Evolutionary conservation across 2,888 invertebrate species (phyloP), one percentile per base, ranked within the genome.

Genomic region (Brenthis daphne): DNA sequence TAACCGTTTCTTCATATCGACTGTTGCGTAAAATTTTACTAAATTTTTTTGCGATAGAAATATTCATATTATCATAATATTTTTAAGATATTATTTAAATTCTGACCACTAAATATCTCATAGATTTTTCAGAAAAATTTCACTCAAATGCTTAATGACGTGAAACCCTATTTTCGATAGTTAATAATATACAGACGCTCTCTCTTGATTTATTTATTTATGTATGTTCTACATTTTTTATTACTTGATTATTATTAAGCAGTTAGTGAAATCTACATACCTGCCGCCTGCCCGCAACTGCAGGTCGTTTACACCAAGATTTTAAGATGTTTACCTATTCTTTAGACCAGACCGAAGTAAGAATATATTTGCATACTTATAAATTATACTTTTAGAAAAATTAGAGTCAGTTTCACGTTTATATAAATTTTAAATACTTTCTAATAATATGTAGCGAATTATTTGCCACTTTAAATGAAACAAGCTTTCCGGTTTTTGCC

Each of bases 211-310:
- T 43, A 43, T 43, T 78, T 82, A 81, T 85, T 82, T 81, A 83
- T 80, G 78, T 76, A 79, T 80, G 84, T 85, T 82, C 85, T 76
- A 86, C 82, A 85, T 85, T 81, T 84, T 77, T 79, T 80, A 80
- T 80, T 78, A 78, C 73, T 73, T 75, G 76, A 80, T 80, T 82
- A 83, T 81, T 81, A 82, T 81, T 81, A 82, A 80, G 75, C 74
- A 74, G 72, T 76, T 63, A 54, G 63, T 43, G 81, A 81, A 82
- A 79, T 80, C 77, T 67, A 77, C 77, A 70, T 74, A 76, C 76
- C 74, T 78, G 77, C 72, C 75, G 77, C 37, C 37, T 6, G 37
- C 75, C 76, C 71, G 75, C 75, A 77, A 68, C 75, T 71, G 75
- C 73, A 73, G 77, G 76, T 16, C 56, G 61, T 72, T 68, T 57